phyloP scores from a whole-genome alignment of 2,888 invertebrate species.

The Lithophane semibrunnea region DNA sequence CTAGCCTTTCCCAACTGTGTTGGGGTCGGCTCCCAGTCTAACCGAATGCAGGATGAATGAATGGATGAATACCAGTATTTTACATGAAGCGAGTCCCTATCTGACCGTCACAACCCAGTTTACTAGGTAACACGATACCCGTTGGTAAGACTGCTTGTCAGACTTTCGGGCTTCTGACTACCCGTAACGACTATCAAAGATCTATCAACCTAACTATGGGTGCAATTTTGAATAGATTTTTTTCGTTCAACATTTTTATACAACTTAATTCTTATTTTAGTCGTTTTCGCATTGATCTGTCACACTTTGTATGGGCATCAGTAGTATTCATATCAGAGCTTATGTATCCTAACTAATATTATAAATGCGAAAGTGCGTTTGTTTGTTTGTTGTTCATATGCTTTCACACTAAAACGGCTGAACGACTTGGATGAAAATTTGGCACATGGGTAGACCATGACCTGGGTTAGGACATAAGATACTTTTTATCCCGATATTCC shows the following conservation, averaged over 20 bases:
- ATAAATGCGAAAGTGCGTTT: too few relatives aligned
- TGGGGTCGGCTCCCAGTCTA: background rate
- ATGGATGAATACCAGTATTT: background rate
- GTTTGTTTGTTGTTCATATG: too few relatives aligned
- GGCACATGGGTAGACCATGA: too few relatives aligned
- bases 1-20: background rate
- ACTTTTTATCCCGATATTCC: too few relatives aligned
- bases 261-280: slow-evolving; percentile 38
- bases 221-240: slow-evolving; percentile 65
- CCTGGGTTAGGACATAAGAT: too few relatives aligned
- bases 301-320: slow-evolving; percentile 15
- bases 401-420: too few relatives aligned
- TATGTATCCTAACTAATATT: background rate
- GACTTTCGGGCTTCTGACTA: background rate
- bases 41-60: background rate
- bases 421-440: too few relatives aligned
- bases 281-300: slow-evolving; percentile 45
- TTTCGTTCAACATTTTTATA: slow-evolving; percentile 28
- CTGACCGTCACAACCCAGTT: background rate
- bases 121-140: background rate
- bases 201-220: slow-evolving; percentile 29
- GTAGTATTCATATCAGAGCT: slow-evolving; percentile 7
- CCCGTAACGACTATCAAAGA: background rate
- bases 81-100: background rate
- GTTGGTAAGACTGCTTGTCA: background rate